These are phyloP conservation scores for Teleopsis dalmanni DNA, from an alignment of 1,140 invertebrate species.

Conservation along the genomic window DNA sequence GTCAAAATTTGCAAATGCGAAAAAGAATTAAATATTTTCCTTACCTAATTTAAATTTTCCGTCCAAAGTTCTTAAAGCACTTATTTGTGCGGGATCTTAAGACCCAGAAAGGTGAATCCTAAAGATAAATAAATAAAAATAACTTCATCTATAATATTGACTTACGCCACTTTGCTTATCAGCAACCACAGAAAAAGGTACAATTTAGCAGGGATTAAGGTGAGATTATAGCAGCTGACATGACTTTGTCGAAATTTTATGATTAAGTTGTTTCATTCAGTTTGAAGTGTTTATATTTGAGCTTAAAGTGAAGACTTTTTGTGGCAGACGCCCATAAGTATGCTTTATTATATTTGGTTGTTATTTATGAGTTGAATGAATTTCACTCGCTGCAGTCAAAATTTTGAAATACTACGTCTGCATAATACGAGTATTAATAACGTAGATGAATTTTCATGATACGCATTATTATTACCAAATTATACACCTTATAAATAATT, in stretches of 20 bases:
- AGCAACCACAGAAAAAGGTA: background rate
- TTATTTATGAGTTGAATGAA: background rate
- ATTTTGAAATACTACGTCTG: conserved; percentile 17
- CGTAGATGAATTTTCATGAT: conserved; percentile 27
- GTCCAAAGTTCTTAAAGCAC: too few species aligned
- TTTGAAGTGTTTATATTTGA: conserved; percentile 1
- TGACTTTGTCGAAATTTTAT: conserved; percentile 19
- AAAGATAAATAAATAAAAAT: too few species aligned
- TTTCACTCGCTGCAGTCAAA: background rate
- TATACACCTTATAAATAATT: conserved; percentile 36
- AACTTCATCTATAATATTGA: conserved; percentile 24
- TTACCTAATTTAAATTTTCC: too few species aligned
- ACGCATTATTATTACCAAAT: conserved; percentile 42
- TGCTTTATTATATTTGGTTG: background rate
- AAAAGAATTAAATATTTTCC: too few species aligned
- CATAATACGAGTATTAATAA: conserved; percentile 13
- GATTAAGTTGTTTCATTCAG: conserved; percentile 13
- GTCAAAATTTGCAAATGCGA: too few species aligned
- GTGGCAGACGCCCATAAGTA: background rate
- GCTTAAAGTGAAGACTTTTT: conserved; percentile 12
- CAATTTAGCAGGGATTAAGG: conserved; percentile 1
- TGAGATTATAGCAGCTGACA: conserved; percentile 35
- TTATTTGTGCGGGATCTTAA: too few species aligned
- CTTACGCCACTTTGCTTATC: conserved; percentile 12
- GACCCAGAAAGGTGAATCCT: too few species aligned